Base-by-base conservation (phyloP, 2,797 vertebrate genomes). In the Clamator glandarius region DNA sequence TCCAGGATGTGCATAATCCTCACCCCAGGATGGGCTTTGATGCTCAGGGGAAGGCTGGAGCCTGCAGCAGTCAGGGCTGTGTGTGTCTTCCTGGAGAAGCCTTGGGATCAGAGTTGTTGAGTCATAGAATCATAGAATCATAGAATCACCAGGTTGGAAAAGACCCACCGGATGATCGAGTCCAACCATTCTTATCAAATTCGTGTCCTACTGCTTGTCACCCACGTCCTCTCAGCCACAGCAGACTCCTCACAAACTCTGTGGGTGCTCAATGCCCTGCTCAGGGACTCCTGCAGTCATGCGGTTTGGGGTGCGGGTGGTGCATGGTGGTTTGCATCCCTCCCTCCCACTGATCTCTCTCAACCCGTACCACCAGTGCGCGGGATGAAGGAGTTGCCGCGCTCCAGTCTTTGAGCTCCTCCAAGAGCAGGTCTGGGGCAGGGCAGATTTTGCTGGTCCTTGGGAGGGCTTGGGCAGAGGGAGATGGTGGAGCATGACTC, bases 1-100 rank as follows among this genome's bases (percentile, higher is more conserved):
- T 25, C 39, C 3, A 9, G n/a, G 63, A 55, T 0, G 1, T 54
- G 86, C 29, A 17, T 39, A 84, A 35, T 8, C 39, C 29, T 73
- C 0, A 0, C 9, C 29, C 8, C 51, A 73, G 59, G 66, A 89
- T 33, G 59, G 58, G 41, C 33, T 46, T 48, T 1, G 1, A 61
- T 4, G 7, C 44, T 52, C 41, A 31, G 48, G 63, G 62, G 25
- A 72, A 50, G 46, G 35, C 24, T 80, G 76, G 64, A 69, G 15
- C 15, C 58, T 82, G 79, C 50, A 72, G 57, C 15, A 69, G 21
- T 35, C 26, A 26, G 46, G 19, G 41, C 29, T 63, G 21, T 12
- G 31, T 39, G 39, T 70, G 39, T 8, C 12, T 5, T 11, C 17
- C 42, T 31, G 24, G 54, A 57, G 81, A 81, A 36, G 33, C 46